phyloP scores from a whole-genome alignment of 2,113 vertebrate genomes.

The Gymnogyps californianus region DNA sequence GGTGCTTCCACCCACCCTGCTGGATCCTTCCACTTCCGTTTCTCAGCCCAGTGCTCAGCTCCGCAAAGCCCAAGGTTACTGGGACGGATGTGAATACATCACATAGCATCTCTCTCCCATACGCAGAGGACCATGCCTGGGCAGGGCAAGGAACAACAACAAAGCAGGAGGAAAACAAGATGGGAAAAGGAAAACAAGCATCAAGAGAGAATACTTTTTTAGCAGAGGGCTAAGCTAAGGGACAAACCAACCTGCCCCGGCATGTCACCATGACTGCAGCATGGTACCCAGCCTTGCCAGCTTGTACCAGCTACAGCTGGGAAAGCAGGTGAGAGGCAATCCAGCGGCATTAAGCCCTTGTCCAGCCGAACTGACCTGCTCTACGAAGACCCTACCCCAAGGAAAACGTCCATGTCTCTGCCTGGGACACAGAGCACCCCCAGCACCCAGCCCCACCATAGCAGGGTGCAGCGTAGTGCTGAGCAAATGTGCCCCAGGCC shows the following conservation, averaged over 20 bases:
- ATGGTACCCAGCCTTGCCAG: neutral
- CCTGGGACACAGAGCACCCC: neutral
- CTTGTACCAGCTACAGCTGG: neutral
- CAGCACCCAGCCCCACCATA: neutral
- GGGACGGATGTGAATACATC: neutral
- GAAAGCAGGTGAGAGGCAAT: neutral
- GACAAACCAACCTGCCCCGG: neutral
- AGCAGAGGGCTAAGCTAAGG: neutral
- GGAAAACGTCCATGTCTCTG: neutral
- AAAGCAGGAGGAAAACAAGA: neutral
- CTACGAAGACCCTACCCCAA: neutral
- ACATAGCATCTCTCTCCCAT: neutral
- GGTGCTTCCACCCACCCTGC: neutral
- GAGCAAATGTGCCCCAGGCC: neutral
- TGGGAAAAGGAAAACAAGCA: neutral
- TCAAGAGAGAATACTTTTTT: neutral
- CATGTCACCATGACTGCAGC: accelerated
- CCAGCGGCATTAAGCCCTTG: neutral
- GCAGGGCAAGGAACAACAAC: neutral
- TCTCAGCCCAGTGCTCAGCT: neutral
- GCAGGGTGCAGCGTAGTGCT: neutral
- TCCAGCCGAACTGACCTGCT: neutral
- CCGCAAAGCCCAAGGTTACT: neutral
- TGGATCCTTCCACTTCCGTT: neutral
- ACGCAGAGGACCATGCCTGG: neutral